A percentile compares a stretch with the other conserved stretches of the same genome.
These are phyloP conservation scores for Semibalanus balanoides DNA, from an alignment of 1,140 invertebrate genomes.

Conservation along the genomic window DNA sequence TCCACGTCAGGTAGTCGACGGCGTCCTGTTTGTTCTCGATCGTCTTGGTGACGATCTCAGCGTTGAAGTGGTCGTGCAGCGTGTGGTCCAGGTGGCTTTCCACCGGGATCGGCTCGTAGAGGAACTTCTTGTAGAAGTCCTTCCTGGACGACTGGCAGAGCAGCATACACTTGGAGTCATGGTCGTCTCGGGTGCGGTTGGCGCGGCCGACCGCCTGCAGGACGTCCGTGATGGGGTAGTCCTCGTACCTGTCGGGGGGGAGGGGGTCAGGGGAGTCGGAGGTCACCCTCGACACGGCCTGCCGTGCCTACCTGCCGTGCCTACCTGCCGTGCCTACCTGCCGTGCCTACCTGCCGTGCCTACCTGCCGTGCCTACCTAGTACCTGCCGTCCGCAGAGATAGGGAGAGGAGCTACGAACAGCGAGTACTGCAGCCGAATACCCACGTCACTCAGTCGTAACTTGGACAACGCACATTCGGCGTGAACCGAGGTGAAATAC, in stretches of 20 bases:
- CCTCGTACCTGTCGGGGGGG: constrained; percentile 61
- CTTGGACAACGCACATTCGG: too few relatives aligned
- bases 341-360: too few relatives aligned
- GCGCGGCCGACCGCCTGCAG: constrained; percentile 93
- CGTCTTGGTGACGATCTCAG: constrained; percentile 98
- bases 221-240: constrained; percentile 94
- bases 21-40: constrained; percentile 99
- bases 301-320: too few relatives aligned
- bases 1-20: constrained; percentile 99
- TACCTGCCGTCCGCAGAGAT: too few relatives aligned
- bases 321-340: too few relatives aligned
- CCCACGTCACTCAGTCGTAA: too few relatives aligned
- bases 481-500: too few relatives aligned
- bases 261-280: not conserved
- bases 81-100: constrained; percentile 87
- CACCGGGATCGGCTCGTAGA: constrained; percentile 88
- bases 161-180: constrained; percentile 89
- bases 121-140: constrained; percentile 97
- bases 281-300: constrained; percentile 25
- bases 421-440: too few relatives aligned
- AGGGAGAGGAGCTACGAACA: too few relatives aligned
- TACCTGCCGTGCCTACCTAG: too few relatives aligned
- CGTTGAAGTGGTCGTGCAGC: constrained; percentile 98
- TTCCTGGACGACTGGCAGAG: constrained; percentile 97
- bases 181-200: constrained; percentile 75